Percentiles rank a stretch among this genome's conserved stretches.
Conservation (phyloP, 2,888 invertebrate genomes). For the Zele albiditarsus region DNA sequence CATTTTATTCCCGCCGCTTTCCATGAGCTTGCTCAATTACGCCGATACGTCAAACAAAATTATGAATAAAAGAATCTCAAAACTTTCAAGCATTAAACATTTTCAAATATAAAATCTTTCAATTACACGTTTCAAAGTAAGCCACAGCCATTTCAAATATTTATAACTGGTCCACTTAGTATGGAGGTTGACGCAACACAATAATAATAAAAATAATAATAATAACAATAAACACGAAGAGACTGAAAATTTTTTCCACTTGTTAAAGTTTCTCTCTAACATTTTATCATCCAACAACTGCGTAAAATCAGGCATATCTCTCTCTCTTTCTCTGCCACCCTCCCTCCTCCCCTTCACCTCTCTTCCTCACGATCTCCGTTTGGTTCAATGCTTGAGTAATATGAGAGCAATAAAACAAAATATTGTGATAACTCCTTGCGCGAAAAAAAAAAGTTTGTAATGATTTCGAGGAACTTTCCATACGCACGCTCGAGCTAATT, state of each 20-base stretch:
- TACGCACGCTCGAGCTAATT: not conserved
- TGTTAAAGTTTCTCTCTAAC: not conserved
- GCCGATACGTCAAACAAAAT: not conserved
- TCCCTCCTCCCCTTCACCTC: too few species aligned
- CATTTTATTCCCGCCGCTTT: not conserved
- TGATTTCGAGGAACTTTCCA: slow-evolving; percentile 12
- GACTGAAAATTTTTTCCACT: not conserved
- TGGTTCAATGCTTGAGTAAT: not conserved
- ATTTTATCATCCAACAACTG: not conserved
- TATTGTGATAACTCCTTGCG: not conserved
- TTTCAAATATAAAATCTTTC: not conserved
- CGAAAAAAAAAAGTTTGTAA: slow-evolving; percentile 5
- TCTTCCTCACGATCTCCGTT: not conserved
- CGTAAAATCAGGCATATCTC: not conserved
- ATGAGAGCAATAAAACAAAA: not conserved
- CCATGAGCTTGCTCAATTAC: not conserved
- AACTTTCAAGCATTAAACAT: not conserved
- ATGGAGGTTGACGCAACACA: not conserved
- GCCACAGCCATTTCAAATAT: not conserved
- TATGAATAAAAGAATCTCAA: not conserved
- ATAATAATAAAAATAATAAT: not conserved
- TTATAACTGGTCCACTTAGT: slow-evolving; percentile 4
- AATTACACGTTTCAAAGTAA: not conserved
- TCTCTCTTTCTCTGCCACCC: not conserved
- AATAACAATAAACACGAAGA: not conserved